These are phyloP conservation scores for Odontophorus gujanensis DNA, from an alignment of 2,113 vertebrate genomes.

Conservation along the genomic window DNA sequence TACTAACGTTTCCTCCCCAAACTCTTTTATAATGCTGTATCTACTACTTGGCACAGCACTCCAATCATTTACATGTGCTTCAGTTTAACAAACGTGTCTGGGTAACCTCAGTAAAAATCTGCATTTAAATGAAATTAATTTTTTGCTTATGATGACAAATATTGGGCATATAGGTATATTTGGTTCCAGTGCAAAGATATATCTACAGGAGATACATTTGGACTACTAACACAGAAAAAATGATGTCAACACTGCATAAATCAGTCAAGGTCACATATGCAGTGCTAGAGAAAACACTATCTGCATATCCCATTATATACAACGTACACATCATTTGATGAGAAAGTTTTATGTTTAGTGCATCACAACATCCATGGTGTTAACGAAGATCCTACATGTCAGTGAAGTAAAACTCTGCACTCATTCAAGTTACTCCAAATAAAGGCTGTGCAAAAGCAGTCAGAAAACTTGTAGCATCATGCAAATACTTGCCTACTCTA, in stretches of 20 bases:
- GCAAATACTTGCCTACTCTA: neutral
- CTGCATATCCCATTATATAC: neutral
- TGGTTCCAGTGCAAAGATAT: neutral
- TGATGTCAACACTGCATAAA: neutral
- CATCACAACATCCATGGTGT: neutral
- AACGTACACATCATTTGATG: neutral
- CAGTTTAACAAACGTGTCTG: neutral
- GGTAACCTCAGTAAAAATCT: neutral
- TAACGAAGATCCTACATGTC: neutral
- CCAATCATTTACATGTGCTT: neutral
- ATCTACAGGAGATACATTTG: neutral
- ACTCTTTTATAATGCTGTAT: neutral
- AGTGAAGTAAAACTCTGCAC: neutral
- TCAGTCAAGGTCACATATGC: neutral
- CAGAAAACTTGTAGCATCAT: neutral
- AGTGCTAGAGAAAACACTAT: neutral
- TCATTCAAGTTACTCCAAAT: neutral
- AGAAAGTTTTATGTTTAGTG: neutral
- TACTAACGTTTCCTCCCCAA: neutral
- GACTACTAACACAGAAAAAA: neutral
- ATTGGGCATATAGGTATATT: neutral
- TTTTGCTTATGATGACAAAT: neutral
- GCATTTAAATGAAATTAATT: neutral
- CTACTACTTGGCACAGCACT: neutral
- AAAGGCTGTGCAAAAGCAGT: neutral